phyloP scores from a whole-genome alignment of 1,140 invertebrate species.

The Bradysia coprophila region DNA sequence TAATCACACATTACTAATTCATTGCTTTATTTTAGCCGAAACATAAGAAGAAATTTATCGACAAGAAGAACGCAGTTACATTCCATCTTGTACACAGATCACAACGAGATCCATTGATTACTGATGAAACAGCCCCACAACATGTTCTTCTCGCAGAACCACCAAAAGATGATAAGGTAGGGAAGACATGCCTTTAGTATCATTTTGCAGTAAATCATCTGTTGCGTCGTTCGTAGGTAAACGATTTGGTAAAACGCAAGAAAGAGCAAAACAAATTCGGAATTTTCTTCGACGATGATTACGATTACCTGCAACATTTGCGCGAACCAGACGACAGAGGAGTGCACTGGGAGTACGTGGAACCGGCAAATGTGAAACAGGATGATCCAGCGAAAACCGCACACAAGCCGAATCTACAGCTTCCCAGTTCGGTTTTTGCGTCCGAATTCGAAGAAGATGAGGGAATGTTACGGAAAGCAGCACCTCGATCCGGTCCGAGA shows the following conservation, averaged over 20 bases:
- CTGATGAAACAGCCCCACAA: slow-evolving; percentile 75
- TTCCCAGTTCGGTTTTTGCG: slow-evolving; percentile 84
- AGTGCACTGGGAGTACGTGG: slow-evolving; percentile 21
- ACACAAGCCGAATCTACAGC: slow-evolving; percentile 13
- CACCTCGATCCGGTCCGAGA: slow-evolving; percentile 49
- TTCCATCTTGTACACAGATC: slow-evolving; percentile 84
- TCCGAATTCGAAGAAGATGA: slow-evolving; percentile 75
- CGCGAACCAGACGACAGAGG: slow-evolving; percentile 23
- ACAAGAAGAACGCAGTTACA: slow-evolving; percentile 78
- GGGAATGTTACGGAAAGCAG: slow-evolving; percentile 77
- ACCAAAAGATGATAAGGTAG: slow-evolving; percentile 8
- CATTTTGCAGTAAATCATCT: too few relatives aligned
- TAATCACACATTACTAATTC: too few relatives aligned
- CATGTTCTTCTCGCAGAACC: slow-evolving; percentile 44
- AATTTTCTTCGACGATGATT: slow-evolving; percentile 92
- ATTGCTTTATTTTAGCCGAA: slow-evolving; percentile 42
- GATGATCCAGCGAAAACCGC: slow-evolving; percentile 10
- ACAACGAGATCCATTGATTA: slow-evolving; percentile 76
- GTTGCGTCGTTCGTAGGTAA: too few relatives aligned
- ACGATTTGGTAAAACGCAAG: slow-evolving; percentile 32
- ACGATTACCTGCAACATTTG: slow-evolving; percentile 89
- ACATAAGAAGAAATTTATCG: slow-evolving; percentile 72
- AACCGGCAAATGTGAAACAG: slow-evolving; percentile 15
- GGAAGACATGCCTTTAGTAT: too few relatives aligned
- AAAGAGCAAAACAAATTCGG: slow-evolving; percentile 80